Percentiles rank a stretch among this genome's conserved stretches.
These are phyloP conservation scores for Chloebia gouldiae DNA, from an alignment of 2,113 vertebrate species.

Conservation along the genomic window DNA sequence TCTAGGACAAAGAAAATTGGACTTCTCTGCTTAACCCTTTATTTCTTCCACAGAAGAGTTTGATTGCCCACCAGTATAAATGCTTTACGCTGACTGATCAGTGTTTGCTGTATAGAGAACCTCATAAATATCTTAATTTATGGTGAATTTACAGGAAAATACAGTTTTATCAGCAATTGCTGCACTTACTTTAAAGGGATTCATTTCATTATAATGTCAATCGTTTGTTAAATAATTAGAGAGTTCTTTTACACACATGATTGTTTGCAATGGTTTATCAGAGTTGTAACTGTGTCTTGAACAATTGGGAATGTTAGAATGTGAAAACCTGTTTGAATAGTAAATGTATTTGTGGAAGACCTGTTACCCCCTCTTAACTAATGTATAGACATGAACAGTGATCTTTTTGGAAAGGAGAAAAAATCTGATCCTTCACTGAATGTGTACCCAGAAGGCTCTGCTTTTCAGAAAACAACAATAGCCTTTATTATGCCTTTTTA, in stretches of 20 bases:
- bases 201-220: neutral
- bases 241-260: neutral
- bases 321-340: neutral
- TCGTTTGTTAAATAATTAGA: conserved; percentile 4
- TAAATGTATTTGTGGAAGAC: neutral
- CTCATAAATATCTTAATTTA: neutral
- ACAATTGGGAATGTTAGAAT: neutral
- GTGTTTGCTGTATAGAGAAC: neutral
- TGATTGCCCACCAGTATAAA: neutral
- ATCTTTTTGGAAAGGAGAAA: neutral
- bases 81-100: neutral
- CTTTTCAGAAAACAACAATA: neutral
- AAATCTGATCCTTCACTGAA: neutral
- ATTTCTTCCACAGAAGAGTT: neutral
- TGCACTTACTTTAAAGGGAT: neutral
- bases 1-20: neutral
- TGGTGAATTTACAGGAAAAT: neutral
- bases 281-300: neutral
- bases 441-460: neutral
- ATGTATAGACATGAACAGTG: neutral
- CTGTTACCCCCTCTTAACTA: neutral
- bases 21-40: neutral
- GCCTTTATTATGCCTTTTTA: neutral
- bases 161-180: neutral
- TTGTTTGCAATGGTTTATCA: neutral